A percentile compares a stretch with the other conserved stretches of the same genome.
Evolutionary conservation across 2,797 vertebrate genomes (phyloP).

Genomic region (Nannoperca obscura): DNA sequence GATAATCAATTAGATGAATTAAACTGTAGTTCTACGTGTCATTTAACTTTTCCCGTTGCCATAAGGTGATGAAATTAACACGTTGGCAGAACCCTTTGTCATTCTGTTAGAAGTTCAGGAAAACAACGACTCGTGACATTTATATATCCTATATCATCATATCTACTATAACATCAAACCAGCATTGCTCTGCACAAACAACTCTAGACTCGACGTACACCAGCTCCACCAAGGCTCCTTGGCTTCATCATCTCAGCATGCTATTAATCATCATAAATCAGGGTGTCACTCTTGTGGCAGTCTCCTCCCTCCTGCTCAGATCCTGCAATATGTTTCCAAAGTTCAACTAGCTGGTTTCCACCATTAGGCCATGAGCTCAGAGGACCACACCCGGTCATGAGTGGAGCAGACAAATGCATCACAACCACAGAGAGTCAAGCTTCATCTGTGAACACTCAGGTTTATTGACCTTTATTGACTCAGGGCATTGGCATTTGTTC

Average conservation of each 20-base stretch:
- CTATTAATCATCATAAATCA: slow-evolving; percentile 63
- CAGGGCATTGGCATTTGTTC: slow-evolving; percentile 1
- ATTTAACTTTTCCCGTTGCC: slow-evolving; percentile 7
- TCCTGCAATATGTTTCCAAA: slow-evolving; percentile 34
- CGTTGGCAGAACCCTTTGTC: neutral
- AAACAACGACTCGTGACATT: no score
- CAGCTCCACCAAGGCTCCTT: slow-evolving; percentile 41
- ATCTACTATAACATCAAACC: slow-evolving; percentile 6
- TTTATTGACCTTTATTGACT: slow-evolving; percentile 21
- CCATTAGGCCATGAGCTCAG: slow-evolving; percentile 45
- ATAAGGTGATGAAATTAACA: slow-evolving; percentile 15
- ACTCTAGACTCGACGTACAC: slow-evolving; percentile 33
- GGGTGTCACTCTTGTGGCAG: slow-evolving; percentile 38
- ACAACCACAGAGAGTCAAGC: slow-evolving; percentile 22
- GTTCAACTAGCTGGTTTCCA: slow-evolving; percentile 32
- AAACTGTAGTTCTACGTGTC: neutral
- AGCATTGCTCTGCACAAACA: slow-evolving; percentile 9
- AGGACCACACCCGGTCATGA: slow-evolving; percentile 42
- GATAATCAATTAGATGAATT: neutral
- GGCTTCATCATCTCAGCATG: slow-evolving; percentile 33
- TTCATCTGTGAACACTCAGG: slow-evolving; percentile 29
- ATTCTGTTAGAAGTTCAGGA: neutral
- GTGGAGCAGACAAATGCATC: slow-evolving; percentile 20
- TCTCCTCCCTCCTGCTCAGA: slow-evolving; percentile 15
- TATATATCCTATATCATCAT: neutral